Evolutionary conservation across 2,113 vertebrate species (phyloP), one percentile per base, ranked within the genome.

Genomic region (Callionymus lyra): DNA sequence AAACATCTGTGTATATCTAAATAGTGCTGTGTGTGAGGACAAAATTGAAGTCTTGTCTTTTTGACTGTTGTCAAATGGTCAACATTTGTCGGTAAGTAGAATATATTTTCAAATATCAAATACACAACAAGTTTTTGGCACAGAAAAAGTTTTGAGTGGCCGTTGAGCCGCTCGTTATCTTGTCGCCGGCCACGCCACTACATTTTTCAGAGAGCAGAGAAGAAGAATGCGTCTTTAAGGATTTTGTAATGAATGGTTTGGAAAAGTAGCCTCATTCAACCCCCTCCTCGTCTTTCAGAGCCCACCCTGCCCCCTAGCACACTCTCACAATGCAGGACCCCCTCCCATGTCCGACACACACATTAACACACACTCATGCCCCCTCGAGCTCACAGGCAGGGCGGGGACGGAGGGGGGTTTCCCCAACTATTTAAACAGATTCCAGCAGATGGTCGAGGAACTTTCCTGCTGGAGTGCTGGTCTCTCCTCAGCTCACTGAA

Each of bases 381-480:
- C 3, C 14, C 48, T 54, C 21, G 53, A 39, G 31, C 56, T 13
- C 32, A 18, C 41, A 32, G 52, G 50, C n/a, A 10, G 10, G 11
- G 16, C 6, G 13, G 21, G 13, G 0, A 6, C 31, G 32, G 32
- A 11, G 31, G 51, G 47, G 45, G 40, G 10, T 16, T 16, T 59
- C 68, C 65, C 70, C 51, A 50, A 53, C 50, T 86, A 85, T 80
- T 82, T 83, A 85, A 70, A 40, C 53, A 71, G 77, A 82, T 80
- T 81, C 72, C 75, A 79, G 57, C 77, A 85, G 80, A 81, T 68
- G 74, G 68, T 51, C 18, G 32, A 35, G 49, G 50, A 75, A 79
- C 60, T 76, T 72, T 69, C 43, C 58, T 68, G 56, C 47, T 12
- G 27, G 38, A 35, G 45, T 53, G 19, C 31, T 35, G 34, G 10